Conservation (phyloP, 2,113 vertebrate species). For the Brienomyrus brachyistius region DNA sequence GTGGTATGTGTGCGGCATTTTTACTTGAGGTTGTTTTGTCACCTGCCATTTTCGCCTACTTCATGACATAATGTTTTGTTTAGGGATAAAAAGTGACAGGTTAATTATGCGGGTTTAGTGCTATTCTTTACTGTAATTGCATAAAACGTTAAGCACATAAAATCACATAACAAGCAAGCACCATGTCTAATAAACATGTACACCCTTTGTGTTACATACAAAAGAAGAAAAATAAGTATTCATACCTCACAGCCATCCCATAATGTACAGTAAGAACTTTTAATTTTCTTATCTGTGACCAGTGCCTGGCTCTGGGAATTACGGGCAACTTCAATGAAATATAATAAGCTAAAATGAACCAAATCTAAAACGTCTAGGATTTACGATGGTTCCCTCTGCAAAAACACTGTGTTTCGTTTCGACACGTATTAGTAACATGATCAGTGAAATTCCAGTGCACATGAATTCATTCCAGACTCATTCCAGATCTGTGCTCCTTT, state of each 20-base stretch:
- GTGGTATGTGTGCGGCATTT: background rate
- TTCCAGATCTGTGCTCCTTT: background rate
- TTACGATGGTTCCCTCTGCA: background rate
- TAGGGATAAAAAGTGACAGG: background rate
- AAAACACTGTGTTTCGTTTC: background rate
- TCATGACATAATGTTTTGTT: background rate
- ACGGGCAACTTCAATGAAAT: background rate
- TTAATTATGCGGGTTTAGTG: background rate
- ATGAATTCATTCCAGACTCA: background rate
- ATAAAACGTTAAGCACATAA: background rate
- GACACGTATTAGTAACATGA: background rate
- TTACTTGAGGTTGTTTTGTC: background rate
- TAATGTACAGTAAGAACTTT: background rate
- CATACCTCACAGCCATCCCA: background rate
- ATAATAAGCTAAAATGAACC: background rate
- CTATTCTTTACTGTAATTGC: background rate
- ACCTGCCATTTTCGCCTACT: background rate
- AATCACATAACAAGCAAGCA: background rate
- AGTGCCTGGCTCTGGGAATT: background rate
- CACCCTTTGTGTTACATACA: background rate
- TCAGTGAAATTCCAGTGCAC: background rate
- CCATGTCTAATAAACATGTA: background rate
- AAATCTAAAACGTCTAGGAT: constrained; percentile 4
- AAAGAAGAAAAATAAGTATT: background rate
- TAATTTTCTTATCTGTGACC: background rate